Conservation (phyloP, 37 sponge, comb jelly and placozoan species). For the Oscarella lobularis region DNA sequence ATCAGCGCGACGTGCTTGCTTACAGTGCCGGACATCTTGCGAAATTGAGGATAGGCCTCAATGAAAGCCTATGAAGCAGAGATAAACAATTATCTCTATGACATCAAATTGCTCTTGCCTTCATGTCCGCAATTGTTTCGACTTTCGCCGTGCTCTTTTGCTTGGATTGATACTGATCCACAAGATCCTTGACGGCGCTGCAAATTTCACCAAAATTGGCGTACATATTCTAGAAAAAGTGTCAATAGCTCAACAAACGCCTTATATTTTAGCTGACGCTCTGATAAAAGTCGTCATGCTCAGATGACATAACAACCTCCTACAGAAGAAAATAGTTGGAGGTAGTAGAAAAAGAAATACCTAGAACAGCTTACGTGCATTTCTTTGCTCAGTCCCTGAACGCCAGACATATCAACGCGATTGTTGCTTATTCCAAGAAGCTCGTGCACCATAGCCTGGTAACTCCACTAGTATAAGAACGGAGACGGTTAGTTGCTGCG, state of each 20-base stretch:
- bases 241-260: not conserved
- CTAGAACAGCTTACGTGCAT: slow-evolving; percentile 5
- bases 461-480: slow-evolving; percentile 65
- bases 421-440: slow-evolving; percentile 73
- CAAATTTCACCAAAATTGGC: slow-evolving; percentile 95
- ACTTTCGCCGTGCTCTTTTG: slow-evolving; percentile 60
- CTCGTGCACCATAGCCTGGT: slow-evolving; percentile 99
- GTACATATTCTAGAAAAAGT: slow-evolving; percentile 56
- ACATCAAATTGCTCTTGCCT: slow-evolving; percentile 22
- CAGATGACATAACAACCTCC: slow-evolving; percentile 84
- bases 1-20: slow-evolving; percentile 93
- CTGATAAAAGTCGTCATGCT: slow-evolving; percentile 89
- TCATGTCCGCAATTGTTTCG: slow-evolving; percentile 95
- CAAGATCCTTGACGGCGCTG: slow-evolving; percentile 68
- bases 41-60: slow-evolving; percentile 91
- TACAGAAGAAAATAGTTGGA: slow-evolving; percentile 1
- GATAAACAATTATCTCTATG: not conserved
- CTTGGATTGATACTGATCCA: slow-evolving; percentile 78
- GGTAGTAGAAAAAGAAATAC: not conserved
- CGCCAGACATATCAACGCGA: slow-evolving; percentile 75
- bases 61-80: slow-evolving; percentile 42
- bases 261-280: slow-evolving; percentile 19
- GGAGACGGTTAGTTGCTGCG: not conserved
- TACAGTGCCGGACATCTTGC: slow-evolving; percentile 83
- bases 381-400: slow-evolving; percentile 74